Percentiles rank a stretch among this genome's conserved stretches.
These are phyloP conservation scores for Fabriciana adippe DNA, from an alignment of 2,888 invertebrate species.

Conservation along the genomic window DNA sequence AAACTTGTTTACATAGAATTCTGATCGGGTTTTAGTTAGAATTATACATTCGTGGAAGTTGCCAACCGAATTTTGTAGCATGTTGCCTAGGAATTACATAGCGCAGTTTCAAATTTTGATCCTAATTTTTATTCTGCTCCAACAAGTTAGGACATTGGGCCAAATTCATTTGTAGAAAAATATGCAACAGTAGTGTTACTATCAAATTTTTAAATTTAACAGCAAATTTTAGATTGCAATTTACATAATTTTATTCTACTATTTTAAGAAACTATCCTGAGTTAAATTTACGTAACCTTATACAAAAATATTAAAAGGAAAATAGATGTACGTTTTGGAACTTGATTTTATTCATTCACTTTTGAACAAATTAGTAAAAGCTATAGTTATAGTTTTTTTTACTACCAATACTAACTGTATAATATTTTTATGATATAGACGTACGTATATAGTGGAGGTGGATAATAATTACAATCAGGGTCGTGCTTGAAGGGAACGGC, in stretches of 20 bases:
- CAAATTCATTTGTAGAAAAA: constrained; percentile 29
- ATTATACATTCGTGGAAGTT: constrained; percentile 67
- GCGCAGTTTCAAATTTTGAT: constrained; percentile 42
- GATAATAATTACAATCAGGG: constrained; percentile 17
- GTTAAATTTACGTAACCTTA: no score
- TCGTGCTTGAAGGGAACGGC: constrained; percentile 30
- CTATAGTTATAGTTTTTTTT: no score
- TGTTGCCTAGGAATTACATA: constrained; percentile 43
- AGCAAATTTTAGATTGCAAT: not conserved
- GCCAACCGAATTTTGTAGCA: constrained; percentile 60
- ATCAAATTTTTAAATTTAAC: constrained; percentile 10
- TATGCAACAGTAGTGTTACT: constrained; percentile 14
- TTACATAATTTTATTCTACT: constrained; percentile 16
- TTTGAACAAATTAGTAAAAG: no score
- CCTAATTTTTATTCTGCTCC: constrained; percentile 44
- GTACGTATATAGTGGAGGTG: not conserved
- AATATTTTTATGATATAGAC: no score
- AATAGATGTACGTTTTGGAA: no score
- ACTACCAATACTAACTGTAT: no score
- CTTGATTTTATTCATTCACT: no score
- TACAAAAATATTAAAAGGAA: no score
- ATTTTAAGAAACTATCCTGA: not conserved
- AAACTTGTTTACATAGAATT: constrained; percentile 77
- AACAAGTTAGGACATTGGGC: constrained; percentile 42
- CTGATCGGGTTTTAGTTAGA: constrained; percentile 70